Evolutionary conservation across 2,113 vertebrate species (phyloP), one percentile per base, ranked within the genome.

Genomic region (Ictidomys tridecemlineatus): DNA sequence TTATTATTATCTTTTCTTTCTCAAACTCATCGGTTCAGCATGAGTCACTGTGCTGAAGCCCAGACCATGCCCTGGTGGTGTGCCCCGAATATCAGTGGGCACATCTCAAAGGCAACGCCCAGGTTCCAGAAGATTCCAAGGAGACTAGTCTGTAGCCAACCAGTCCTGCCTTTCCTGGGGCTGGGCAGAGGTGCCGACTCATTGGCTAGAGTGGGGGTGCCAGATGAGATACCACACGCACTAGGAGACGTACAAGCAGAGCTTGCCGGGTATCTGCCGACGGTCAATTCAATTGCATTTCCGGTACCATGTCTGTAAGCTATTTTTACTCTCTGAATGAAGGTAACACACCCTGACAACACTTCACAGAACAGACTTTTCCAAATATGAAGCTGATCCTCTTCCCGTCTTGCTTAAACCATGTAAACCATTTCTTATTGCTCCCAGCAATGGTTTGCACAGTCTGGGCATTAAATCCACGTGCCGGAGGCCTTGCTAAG

Each of bases 1-100:
- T 97, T 97, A 97, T 97, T 96, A 84, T 97, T 65, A 39, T 53
- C 45, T 39, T 63, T 51, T 63, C 97, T 97, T 92, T 95, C 93
- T 79, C 82, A 96, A 97, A 97, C 93, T 82, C 91, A 88, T 63
- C 88, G 37, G 88, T 65, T 88, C 87, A 74, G 77, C n/a, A 34
- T 97, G 98, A 97, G 95, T 98, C 97, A 96, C 88, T 96, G 85
- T 95, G 83, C 85, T 95, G 72, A 96, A 89, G 97, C 97, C 17
- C 87, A 96, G 95, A 26, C 94, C 79, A 65, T 97, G 84, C 92
- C 97, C 93, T 77, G 93, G 93, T 63, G 96, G 65, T 26, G 65
- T 26, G 85, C 74, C n/a, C 45, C 94, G 97, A 98, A 97, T 96
- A 89, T 86, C 93, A 86, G 73, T 85, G 94, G 96, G 96, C 13